Evolutionary conservation across 2,888 invertebrate genomes (phyloP), one percentile per base, ranked within the genome.

Genomic region (Metopia argyrocephala): DNA sequence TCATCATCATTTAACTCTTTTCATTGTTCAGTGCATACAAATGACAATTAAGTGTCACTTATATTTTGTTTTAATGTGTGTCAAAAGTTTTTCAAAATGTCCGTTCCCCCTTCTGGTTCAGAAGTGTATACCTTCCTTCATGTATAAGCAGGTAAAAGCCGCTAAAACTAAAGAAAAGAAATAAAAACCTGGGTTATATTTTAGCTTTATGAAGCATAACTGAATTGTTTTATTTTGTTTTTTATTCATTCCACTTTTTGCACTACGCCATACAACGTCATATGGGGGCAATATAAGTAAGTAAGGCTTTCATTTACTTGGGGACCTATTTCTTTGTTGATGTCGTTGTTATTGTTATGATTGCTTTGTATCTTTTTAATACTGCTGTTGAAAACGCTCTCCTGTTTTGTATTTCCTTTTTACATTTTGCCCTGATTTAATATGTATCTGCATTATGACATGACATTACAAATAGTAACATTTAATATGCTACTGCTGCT

Each of bases 371-470:
- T 12, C 12, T 38, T 4, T 38, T 4, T 15, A 38, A 12, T 7
- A 12, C 9, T 25, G 50, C 15, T 50, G 21, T 21, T 23, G 12
- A 38, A 38, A 38, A 38, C 3, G 38, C 12, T 71, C 23, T 61
- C 31, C 25, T 59, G 21, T 59, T 5, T 31, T 9, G 15, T 12
- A 38, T 38, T 38, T 38, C 57, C n/a, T 56, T 57, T 6, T 61
- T 61, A 71, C 46, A 71, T 75, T 75, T 64, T 68, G 56, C 52
- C 45, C 64, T 76, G 66, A 78, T 76, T 83, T 74, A 79, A 82
- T 76, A 74, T 52, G 57, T 65, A 78, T 79, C 79, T 83, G 81
- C 81, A 83, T 82, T 82, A 82, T 79, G 79, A 75, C 82, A 79
- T 79, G 79, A 74, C 74, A 38, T 38, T 38, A 38, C 38, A 38